phyloP scores from a whole-genome alignment of 2,113 vertebrate genomes.

The Deroptyus accipitrinus region DNA sequence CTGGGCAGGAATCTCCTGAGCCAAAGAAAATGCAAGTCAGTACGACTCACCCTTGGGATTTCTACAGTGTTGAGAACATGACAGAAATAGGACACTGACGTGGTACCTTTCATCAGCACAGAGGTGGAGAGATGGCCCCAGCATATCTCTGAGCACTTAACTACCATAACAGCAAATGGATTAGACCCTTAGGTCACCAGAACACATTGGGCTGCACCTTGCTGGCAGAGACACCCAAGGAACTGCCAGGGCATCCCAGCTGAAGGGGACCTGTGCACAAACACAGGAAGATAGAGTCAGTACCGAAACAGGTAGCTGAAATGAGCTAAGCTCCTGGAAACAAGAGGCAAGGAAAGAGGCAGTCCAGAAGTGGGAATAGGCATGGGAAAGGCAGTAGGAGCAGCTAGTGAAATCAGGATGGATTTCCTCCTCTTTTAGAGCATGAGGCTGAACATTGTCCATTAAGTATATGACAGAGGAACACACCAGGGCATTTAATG shows the following conservation, averaged over 20 bases:
- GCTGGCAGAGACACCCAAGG: rapidly evolving
- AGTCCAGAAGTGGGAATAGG: background rate
- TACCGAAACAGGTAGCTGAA: background rate
- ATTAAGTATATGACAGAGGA: background rate
- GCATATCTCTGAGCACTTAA: background rate
- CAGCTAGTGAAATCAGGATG: background rate
- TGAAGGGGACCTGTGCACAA: background rate
- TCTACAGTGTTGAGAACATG: background rate
- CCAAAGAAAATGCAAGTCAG: background rate
- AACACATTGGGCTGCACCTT: background rate
- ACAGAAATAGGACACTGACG: background rate
- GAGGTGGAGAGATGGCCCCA: background rate
- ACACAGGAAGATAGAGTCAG: background rate
- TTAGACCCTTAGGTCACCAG: background rate
- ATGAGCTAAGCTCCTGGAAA: background rate
- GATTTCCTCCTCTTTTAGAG: background rate
- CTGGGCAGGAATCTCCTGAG: background rate
- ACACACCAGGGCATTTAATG: background rate
- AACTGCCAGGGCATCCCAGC: background rate
- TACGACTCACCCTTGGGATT: background rate
- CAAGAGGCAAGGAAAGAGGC: background rate
- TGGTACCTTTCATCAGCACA: background rate
- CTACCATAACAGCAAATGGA: background rate
- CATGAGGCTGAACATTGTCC: background rate
- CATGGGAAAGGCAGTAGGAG: background rate